Evolutionary conservation across 1,140 invertebrate genomes (phyloP).

Genomic region (Pseudomyrmex dendroicus): DNA sequence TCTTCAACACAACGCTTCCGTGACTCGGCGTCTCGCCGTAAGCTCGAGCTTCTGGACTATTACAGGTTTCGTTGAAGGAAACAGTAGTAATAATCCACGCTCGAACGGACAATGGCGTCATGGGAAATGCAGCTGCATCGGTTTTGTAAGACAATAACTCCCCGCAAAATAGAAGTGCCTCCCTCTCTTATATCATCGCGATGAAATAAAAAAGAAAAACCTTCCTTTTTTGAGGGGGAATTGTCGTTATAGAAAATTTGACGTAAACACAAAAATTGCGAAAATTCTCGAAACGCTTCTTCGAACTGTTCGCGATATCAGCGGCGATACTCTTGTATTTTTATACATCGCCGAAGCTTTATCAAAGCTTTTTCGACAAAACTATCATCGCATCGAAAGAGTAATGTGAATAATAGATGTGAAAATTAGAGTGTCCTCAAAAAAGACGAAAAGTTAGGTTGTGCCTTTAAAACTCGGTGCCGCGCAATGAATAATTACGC

Average conservation of each 20-base stretch:
- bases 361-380: not conserved
- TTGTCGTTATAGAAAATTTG: conserved; percentile 7
- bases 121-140: conserved; percentile 58
- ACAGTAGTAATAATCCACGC: conserved; percentile 58
- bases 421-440: not conserved
- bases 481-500: not conserved
- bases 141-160: conserved; percentile 49
- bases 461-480: not conserved
- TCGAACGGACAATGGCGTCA: conserved; percentile 52
- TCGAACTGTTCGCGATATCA: not conserved
- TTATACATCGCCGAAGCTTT: not conserved
- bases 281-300: not conserved
- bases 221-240: not conserved
- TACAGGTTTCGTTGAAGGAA: conserved; percentile 43
- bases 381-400: not conserved
- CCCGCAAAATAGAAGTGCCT: conserved; percentile 30
- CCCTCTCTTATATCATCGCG: conserved; percentile 16
- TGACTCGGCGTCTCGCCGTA: conserved; percentile 55
- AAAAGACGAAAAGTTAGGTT: not conserved
- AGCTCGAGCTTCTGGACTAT: conserved; percentile 46
- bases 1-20: conserved; percentile 47
- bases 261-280: conserved; percentile 20
- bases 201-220: not conserved
- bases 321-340: not conserved
- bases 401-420: not conserved